Evolutionary conservation across 2,113 vertebrate genomes (phyloP).

Genomic region (Nothobranchius kuhntae): DNA sequence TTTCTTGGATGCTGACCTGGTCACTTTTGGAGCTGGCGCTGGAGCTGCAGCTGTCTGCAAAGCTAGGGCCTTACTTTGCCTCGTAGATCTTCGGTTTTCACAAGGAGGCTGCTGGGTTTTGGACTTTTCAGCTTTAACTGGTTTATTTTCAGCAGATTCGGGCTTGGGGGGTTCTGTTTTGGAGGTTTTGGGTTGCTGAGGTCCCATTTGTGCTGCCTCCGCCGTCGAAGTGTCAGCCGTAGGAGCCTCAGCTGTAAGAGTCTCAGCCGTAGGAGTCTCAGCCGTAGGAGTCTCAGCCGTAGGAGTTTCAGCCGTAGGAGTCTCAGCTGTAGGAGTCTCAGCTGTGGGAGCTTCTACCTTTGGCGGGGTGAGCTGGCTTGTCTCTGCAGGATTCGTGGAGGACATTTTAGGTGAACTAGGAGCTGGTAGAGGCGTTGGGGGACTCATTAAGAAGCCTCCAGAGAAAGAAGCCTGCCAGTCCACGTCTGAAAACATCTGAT

Average conservation of each 20-base stretch:
- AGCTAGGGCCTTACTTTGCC: slow-evolving; percentile 55
- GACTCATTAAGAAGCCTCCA: slow-evolving; percentile 20
- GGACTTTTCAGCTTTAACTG: slow-evolving; percentile 21
- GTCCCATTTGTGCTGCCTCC: no score
- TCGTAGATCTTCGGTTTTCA: slow-evolving; percentile 52
- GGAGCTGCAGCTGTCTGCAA: slow-evolving; percentile 40
- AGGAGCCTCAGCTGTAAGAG: no score
- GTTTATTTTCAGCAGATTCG: slow-evolving; percentile 23
- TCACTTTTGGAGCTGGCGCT: slow-evolving; percentile 50
- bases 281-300: no score
- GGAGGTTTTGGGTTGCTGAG: slow-evolving; percentile 20
- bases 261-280: slow-evolving; percentile 2
- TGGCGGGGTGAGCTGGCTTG: slow-evolving; percentile 31
- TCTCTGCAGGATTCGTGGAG: slow-evolving; percentile 28
- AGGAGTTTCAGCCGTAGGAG: no score
- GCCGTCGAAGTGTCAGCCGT: no score
- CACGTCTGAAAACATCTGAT: slow-evolving; percentile 68
- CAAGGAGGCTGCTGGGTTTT: slow-evolving; percentile 13
- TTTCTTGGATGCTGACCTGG: slow-evolving; percentile 60
- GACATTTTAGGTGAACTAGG: slow-evolving; percentile 36
- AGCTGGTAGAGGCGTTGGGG: slow-evolving; percentile 23
- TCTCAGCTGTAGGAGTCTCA: slow-evolving; percentile 27
- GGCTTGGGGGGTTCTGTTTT: slow-evolving; percentile 23
- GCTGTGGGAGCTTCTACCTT: slow-evolving; percentile 26
- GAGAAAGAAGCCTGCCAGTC: slow-evolving; percentile 50